These are phyloP conservation scores for Artibeus jamaicensis DNA, from an alignment of 2,797 vertebrate species.

Conservation along the genomic window DNA sequence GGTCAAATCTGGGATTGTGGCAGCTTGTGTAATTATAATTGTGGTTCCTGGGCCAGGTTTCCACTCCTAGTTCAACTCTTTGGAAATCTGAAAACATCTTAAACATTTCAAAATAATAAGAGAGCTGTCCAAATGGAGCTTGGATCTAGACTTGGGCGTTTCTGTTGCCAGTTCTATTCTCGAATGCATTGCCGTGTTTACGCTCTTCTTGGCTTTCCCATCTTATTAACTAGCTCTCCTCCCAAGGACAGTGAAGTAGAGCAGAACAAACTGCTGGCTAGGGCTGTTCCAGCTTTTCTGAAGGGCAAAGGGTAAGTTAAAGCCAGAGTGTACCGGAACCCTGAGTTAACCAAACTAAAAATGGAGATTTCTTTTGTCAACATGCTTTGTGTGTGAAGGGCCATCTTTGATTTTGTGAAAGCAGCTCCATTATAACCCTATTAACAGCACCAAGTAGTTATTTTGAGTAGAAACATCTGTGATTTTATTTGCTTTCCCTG, in stretches of 20 bases:
- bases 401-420: constrained; percentile 35
- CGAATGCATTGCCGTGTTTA: constrained; percentile 74
- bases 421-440: constrained; percentile 60
- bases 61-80: constrained; percentile 11
- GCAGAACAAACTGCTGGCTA: constrained; percentile 91
- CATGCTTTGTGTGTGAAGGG: constrained; percentile 47
- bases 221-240: constrained; percentile 91
- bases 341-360: constrained; percentile 82
- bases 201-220: constrained; percentile 83
- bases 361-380: constrained; percentile 49
- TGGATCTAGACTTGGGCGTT: constrained; percentile 18
- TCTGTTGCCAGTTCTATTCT: constrained; percentile 71
- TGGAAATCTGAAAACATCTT: constrained; percentile 47
- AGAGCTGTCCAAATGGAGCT: constrained; percentile 16
- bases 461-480: constrained; percentile 19
- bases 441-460: constrained; percentile 71
- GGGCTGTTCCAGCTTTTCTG: constrained; percentile 93
- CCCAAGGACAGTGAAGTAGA: constrained; percentile 90
- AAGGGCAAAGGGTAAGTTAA: constrained; percentile 97
- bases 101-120: constrained; percentile 53
- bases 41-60: neutral
- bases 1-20: neutral
- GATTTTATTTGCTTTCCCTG: constrained; percentile 22
- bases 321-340: constrained; percentile 75
- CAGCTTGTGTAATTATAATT: neutral